Evolutionary conservation across 2,113 vertebrate genomes (phyloP).

Genomic region (Misgurnus anguillicaudatus): DNA sequence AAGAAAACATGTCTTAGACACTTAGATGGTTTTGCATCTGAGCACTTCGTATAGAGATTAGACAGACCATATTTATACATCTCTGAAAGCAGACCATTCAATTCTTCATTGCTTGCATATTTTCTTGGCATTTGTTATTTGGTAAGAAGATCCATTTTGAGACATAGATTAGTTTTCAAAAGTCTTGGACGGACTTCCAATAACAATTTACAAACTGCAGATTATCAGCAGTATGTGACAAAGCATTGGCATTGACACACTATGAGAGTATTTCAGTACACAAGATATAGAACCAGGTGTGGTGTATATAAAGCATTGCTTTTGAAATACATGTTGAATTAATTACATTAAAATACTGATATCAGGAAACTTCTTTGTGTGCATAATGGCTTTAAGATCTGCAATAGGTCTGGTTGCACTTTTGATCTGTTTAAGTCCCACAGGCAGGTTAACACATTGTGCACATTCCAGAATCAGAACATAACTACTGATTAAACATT

Average conservation of each 20-base stretch:
- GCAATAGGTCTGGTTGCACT: slow-evolving; percentile 8
- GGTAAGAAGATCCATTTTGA: slow-evolving; percentile 32
- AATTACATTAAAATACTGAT: no score
- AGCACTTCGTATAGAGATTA: slow-evolving; percentile 16
- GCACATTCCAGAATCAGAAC: slow-evolving; percentile 65
- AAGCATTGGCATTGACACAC: slow-evolving; percentile 25
- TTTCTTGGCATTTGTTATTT: slow-evolving; percentile 39
- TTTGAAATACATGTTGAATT: neutral
- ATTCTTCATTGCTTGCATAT: slow-evolving; percentile 21
- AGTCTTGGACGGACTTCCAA: slow-evolving; percentile 49
- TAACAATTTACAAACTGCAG: slow-evolving; percentile 38
- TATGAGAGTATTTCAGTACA: slow-evolving; percentile 6
- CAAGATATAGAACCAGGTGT: slow-evolving; percentile 6
- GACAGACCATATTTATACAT: neutral
- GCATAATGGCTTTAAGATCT: slow-evolving; percentile 23
- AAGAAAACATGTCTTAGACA: no score
- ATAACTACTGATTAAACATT: slow-evolving; percentile 46
- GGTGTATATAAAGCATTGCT: neutral
- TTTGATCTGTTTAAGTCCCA: slow-evolving; percentile 14
- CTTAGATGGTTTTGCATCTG: no score
- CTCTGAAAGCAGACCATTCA: neutral
- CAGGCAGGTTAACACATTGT: slow-evolving; percentile 53
- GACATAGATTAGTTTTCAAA: slow-evolving; percentile 47
- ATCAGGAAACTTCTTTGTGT: slow-evolving; percentile 13
- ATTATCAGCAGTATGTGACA: slow-evolving; percentile 42